These are phyloP conservation scores for Anthoscopus minutus DNA, from an alignment of 2,113 vertebrate genomes.

Conservation along the genomic window DNA sequence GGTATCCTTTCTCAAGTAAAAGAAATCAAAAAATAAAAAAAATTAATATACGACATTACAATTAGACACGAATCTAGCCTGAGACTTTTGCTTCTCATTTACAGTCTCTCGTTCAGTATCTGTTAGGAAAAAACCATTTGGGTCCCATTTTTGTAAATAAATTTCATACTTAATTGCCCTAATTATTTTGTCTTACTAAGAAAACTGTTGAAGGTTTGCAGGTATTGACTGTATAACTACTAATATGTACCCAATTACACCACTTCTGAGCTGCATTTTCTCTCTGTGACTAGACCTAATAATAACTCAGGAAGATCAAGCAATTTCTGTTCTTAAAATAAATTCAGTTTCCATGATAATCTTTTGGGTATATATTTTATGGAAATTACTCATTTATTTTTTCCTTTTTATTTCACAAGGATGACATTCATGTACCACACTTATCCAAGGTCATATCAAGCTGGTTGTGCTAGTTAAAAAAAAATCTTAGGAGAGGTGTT, in stretches of 20 bases:
- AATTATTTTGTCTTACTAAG: not conserved
- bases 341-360: not conserved
- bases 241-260: not conserved
- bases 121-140: not conserved
- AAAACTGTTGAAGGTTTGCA: not conserved
- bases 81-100: not conserved
- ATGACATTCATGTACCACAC: not conserved
- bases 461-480: not conserved
- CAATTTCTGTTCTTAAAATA: constrained; percentile 28
- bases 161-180: not conserved
- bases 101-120: not conserved
- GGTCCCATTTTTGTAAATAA: not conserved
- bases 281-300: constrained; percentile 19
- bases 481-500: not conserved
- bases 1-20: not conserved
- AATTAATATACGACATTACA: not conserved
- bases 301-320: constrained; percentile 17
- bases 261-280: not conserved
- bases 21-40: not conserved
- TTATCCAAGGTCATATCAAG: not conserved
- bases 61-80: not conserved
- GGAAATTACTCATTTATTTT: not conserved
- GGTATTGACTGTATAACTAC: not conserved
- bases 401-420: not conserved
- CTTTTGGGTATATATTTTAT: not conserved